Evolutionary conservation across 2,797 vertebrate genomes (phyloP).

Genomic region (Gadopsis marmoratus): DNA sequence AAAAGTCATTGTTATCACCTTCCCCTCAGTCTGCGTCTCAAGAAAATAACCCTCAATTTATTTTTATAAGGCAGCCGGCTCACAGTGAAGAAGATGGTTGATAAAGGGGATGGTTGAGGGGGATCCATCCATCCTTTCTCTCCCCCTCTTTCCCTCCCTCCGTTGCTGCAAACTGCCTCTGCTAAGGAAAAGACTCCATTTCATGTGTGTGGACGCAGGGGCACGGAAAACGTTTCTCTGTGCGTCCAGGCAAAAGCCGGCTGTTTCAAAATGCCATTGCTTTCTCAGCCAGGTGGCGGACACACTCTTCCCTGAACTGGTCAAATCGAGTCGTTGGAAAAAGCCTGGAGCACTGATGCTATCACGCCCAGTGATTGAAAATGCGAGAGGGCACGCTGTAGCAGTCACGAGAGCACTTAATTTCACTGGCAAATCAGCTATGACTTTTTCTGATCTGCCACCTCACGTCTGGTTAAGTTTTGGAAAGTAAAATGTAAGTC

Average conservation of each 20-base stretch:
- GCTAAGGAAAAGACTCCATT: conserved; percentile 45
- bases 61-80: conserved; percentile 56
- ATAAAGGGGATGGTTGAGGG: conserved; percentile 64
- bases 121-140: conserved; percentile 52
- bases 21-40: conserved; percentile 57
- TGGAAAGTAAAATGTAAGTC: too few species aligned
- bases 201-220: conserved; percentile 44
- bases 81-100: conserved; percentile 55
- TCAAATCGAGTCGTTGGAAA: conserved; percentile 33
- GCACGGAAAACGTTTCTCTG: conserved; percentile 30
- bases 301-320: conserved; percentile 18
- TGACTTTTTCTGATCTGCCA: background rate
- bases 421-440: too few species aligned
- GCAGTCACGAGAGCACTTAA: background rate
- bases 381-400: background rate
- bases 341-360: conserved; percentile 23
- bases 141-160: conserved; percentile 8
- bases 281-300: conserved; percentile 43
- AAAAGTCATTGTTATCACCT: conserved; percentile 63
- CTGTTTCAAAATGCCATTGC: conserved; percentile 50
- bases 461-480: background rate
- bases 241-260: conserved; percentile 40
- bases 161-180: conserved; percentile 23
- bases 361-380: background rate
- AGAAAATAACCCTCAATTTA: conserved; percentile 62